Evolutionary conservation across 2,888 invertebrate species (phyloP).

Genomic region (Chaetogeoica ovagalla): DNA sequence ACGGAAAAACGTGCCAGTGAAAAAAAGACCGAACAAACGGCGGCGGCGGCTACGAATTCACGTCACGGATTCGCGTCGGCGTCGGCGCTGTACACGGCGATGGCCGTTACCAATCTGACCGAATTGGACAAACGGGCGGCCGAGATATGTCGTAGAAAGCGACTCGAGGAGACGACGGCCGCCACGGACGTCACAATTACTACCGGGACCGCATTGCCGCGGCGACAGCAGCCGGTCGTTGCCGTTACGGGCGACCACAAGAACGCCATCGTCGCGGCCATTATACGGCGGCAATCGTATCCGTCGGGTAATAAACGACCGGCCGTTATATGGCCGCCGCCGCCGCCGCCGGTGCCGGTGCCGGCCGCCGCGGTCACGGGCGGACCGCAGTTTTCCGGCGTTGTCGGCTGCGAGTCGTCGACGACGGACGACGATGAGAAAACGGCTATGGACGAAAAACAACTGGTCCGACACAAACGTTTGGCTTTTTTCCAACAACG

Average conservation of each 20-base stretch:
- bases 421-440: neutral
- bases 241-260: constrained; percentile 16
- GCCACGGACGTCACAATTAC: neutral
- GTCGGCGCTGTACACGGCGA: constrained; percentile 33
- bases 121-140: constrained; percentile 42
- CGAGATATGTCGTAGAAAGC: constrained; percentile 32
- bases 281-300: constrained; percentile 29
- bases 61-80: constrained; percentile 16
- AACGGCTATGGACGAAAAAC: constrained; percentile 1
- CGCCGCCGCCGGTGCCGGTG: neutral
- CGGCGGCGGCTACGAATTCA: neutral
- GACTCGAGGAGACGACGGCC: neutral
- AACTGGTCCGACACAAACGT: constrained; percentile 14
- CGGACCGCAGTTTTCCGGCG: too few species aligned
- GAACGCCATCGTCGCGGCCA: constrained; percentile 31
- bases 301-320: neutral
- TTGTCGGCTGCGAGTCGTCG: neutral
- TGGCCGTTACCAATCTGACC: constrained; percentile 45
- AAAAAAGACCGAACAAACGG: neutral
- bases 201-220: neutral
- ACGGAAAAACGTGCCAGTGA: neutral
- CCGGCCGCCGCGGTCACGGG: neutral
- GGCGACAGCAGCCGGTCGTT: neutral
- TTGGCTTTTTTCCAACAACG: constrained; percentile 22
- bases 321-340: neutral